Conservation (phyloP, 92 coral and sea anemone genomes). For the Bergia puertoricense region DNA sequence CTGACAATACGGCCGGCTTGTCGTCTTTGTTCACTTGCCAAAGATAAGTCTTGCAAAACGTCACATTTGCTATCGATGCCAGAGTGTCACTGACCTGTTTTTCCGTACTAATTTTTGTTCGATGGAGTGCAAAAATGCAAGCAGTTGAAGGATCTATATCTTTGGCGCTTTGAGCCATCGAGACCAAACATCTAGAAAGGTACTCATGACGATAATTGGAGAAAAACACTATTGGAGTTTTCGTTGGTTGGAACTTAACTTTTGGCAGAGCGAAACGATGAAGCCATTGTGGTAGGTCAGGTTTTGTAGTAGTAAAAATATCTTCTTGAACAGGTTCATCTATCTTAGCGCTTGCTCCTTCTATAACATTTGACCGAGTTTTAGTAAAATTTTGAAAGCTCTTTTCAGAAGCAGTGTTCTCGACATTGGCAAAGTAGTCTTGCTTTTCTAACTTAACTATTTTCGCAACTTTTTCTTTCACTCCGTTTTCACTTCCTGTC, state of each 20-base stretch:
- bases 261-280: background rate
- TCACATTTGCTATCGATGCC: slow-evolving; percentile 7
- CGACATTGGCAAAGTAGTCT: too few relatives aligned
- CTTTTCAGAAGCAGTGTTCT: too few relatives aligned
- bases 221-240: slow-evolving; percentile 29
- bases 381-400: too few relatives aligned
- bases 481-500: too few relatives aligned
- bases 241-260: background rate
- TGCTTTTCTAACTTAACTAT: too few relatives aligned
- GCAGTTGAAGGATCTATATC: slow-evolving; percentile 47
- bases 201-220: slow-evolving; percentile 45
- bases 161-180: slow-evolving; percentile 32
- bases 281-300: background rate
- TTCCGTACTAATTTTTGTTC: background rate
- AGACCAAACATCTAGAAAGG: slow-evolving; percentile 37
- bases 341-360: too few relatives aligned
- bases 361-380: too few relatives aligned
- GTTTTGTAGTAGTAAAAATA: background rate
- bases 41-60: slow-evolving; percentile 29
- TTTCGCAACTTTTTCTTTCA: too few relatives aligned
- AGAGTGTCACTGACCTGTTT: slow-evolving; percentile 22
- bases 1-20: background rate
- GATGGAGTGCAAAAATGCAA: slow-evolving; percentile 45
- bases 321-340: background rate
- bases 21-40: slow-evolving; percentile 44